These are phyloP conservation scores for Bagarius yarrelli DNA, from an alignment of 2,113 vertebrate species.

Conservation along the genomic window DNA sequence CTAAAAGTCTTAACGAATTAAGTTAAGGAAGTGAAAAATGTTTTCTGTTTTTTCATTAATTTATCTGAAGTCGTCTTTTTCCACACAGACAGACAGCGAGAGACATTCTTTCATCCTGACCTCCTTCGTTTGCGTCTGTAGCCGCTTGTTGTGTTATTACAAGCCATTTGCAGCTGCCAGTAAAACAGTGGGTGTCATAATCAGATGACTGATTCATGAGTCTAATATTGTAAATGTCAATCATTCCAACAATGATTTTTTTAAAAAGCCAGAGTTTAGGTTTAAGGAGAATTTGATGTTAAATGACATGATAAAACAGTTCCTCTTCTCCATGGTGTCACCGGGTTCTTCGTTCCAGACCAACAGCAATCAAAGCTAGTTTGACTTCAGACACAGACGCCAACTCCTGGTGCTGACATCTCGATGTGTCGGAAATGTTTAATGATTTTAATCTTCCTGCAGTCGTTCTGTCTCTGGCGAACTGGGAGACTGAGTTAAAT, in stretches of 20 bases:
- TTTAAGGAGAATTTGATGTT: neutral
- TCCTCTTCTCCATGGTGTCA: neutral
- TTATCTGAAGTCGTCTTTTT: neutral
- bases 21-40: no score
- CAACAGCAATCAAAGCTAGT: neutral
- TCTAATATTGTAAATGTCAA: neutral
- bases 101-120: neutral
- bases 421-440: neutral
- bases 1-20: neutral
- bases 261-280: neutral
- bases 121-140: neutral
- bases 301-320: neutral
- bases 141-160: neutral
- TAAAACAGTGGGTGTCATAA: neutral
- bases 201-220: neutral
- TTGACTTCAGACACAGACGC: neutral
- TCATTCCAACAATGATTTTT: neutral
- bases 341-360: neutral
- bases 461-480: conserved; percentile 33
- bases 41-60: no score
- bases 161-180: neutral
- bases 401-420: neutral
- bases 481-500: conserved; percentile 23
- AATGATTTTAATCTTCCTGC: conserved; percentile 29
- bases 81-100: neutral